Evolutionary conservation across 2,797 vertebrate species (phyloP).

Genomic region (Protosalanx chinensis): DNA sequence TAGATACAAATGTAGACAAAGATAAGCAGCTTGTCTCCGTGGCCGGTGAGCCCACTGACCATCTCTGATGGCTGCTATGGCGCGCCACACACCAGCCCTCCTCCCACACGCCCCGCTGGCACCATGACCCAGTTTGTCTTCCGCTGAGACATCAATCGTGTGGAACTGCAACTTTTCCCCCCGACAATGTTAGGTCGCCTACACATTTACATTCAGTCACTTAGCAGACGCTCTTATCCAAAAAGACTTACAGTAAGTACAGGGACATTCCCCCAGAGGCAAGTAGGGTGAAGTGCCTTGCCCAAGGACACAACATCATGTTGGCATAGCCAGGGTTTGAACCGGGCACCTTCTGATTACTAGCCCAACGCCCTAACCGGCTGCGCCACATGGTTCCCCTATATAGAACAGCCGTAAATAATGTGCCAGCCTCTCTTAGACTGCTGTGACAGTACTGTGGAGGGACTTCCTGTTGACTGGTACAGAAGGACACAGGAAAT

Average conservation of each 20-base stretch:
- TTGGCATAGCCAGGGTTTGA: no score
- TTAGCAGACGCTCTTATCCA: no score
- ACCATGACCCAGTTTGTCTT: conserved; percentile 64
- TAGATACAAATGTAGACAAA: no score
- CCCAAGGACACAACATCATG: no score
- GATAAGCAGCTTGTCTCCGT: background rate
- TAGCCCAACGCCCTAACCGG: no score
- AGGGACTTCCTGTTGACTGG: background rate
- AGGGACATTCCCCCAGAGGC: no score
- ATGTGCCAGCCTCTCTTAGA: background rate
- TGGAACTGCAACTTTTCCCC: conserved; percentile 21
- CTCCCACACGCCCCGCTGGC: conserved; percentile 49
- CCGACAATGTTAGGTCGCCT: background rate
- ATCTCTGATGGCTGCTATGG: conserved; percentile 6
- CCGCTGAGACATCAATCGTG: conserved; percentile 27
- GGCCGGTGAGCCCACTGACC: conserved; percentile 1
- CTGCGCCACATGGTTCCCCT: no score
- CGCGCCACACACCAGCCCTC: conserved; percentile 11
- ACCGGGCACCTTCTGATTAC: no score
- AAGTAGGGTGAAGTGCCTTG: no score
- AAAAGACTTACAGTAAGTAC: no score
- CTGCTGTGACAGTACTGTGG: background rate
- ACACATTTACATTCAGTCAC: no score
- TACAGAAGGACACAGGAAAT: background rate
- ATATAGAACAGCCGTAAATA: background rate